Conservation (phyloP, 2,113 vertebrate species). For the Chaetorhynchus papuensis region DNA sequence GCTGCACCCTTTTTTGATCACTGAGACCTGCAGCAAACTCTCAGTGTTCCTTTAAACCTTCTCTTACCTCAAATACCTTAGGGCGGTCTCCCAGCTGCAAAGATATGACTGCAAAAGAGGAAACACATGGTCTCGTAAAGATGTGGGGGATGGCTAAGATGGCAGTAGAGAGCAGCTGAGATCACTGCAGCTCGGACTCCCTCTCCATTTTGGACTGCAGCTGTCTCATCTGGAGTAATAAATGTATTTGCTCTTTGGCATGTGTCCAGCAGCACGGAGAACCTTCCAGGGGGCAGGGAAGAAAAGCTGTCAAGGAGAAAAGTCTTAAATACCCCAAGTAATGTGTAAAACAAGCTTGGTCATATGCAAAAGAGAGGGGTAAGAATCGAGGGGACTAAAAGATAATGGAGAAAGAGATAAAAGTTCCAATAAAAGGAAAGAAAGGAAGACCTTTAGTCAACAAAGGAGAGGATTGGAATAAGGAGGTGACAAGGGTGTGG, state of each 20-base stretch:
- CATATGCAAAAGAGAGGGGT: neutral
- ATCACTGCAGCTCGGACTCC: neutral
- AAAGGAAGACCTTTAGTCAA: neutral
- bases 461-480: neutral
- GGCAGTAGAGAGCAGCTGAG: neutral
- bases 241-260: neutral
- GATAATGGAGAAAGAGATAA: neutral
- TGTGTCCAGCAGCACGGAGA: neutral
- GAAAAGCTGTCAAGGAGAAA: neutral
- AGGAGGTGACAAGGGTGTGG: neutral
- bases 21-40: neutral
- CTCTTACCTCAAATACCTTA: neutral
- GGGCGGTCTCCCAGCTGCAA: neutral
- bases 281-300: neutral
- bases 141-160: neutral
- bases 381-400: neutral
- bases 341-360: neutral
- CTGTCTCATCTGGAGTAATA: neutral
- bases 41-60: neutral
- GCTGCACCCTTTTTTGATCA: neutral
- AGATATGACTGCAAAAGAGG: neutral
- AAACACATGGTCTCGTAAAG: neutral
- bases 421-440: neutral
- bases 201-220: neutral
- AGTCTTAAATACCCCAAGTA: neutral